Conservation (phyloP, 1,140 invertebrate genomes). For the Ips typographus region DNA sequence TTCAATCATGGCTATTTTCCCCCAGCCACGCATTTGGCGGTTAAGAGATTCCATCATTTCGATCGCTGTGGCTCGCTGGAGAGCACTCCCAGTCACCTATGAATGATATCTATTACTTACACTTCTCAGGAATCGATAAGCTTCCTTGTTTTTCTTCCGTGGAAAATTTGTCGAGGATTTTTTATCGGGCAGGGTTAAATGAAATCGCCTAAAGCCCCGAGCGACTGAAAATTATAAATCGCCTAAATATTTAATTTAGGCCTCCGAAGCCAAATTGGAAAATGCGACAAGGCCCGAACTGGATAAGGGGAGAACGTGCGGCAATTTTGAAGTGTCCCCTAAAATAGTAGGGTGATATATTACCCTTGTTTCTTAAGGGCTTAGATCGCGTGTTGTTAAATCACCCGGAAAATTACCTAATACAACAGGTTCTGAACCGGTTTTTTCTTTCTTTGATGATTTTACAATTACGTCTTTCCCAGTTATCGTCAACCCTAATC, state of each 20-base stretch:
- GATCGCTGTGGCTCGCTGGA: conserved; percentile 52
- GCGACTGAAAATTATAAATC: conserved; percentile 25
- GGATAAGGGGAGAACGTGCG: conserved; percentile 29
- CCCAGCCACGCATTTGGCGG: conserved; percentile 52
- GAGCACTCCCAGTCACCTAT: conserved; percentile 49
- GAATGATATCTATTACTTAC: conserved; percentile 49
- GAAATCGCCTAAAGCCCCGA: neutral
- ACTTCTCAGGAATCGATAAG: conserved; percentile 24
- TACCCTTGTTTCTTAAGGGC: conserved; percentile 39
- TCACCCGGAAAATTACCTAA: conserved; percentile 41
- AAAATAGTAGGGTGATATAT: conserved; percentile 40
- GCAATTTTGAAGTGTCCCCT: conserved; percentile 42
- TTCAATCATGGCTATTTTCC: conserved; percentile 54
- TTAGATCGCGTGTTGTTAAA: conserved; percentile 39
- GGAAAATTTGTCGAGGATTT: neutral
- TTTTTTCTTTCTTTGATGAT: conserved; percentile 33
- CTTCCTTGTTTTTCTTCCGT: conserved; percentile 7
- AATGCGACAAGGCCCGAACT: conserved; percentile 34
- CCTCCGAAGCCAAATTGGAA: conserved; percentile 25
- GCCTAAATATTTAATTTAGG: conserved; percentile 39
- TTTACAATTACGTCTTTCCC: conserved; percentile 29
- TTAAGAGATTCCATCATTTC: conserved; percentile 55
- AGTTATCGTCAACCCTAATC: conserved; percentile 14
- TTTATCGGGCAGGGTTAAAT: neutral
- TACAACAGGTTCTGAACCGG: conserved; percentile 28